Base-by-base conservation (phyloP, 2,888 invertebrate genomes). In the Dyspetes luteomarginatus region DNA sequence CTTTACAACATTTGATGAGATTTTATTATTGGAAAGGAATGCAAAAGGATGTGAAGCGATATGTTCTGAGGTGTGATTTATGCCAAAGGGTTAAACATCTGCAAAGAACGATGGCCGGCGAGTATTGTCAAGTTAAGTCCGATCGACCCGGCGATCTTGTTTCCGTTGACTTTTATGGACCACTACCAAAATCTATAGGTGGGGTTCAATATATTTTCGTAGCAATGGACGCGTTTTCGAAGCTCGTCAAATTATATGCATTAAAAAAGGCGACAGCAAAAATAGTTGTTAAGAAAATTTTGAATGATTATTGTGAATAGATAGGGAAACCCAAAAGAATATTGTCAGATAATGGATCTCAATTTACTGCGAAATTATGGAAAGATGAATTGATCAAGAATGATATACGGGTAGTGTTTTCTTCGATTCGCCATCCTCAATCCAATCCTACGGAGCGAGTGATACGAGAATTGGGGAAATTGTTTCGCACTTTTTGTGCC, bases 111-210 rank as follows among this genome's bases (percentile, higher is more conserved):
- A 80, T 80, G 82, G 78, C 82, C 17, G 75, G 80, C 2, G 67
- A 76, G 17, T 81, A 77, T 56, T 55, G 77, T 3, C 36, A 77
- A 12, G 52, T 82, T 0, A 60, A 67, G 19, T 28, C 77, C 0
- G 60, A 72, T 4, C 4, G 19, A 2, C 82, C 81, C 5, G 45
- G 67, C 12, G 82, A 84, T 12, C 45, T 84, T 0, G 60, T 81
- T 1, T 74, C 79, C 0, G 71, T 82, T 7, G 84, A 84, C 68
- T 84, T 71, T 58, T 84, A 84, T 62, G 84, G 81, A 0, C 79
- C 84, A 4, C 41, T 82, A 4, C 82, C 81, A 3, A 55, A 36
- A 1, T 81, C 80, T 3, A 50, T 50, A 7, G 80, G 82, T 4
- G 78, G 78, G n/a, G 78, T 83, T 0, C 69, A 80, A 22, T 84